Conservation (phyloP, 2,797 vertebrate genomes). For the Anabas testudineus region DNA sequence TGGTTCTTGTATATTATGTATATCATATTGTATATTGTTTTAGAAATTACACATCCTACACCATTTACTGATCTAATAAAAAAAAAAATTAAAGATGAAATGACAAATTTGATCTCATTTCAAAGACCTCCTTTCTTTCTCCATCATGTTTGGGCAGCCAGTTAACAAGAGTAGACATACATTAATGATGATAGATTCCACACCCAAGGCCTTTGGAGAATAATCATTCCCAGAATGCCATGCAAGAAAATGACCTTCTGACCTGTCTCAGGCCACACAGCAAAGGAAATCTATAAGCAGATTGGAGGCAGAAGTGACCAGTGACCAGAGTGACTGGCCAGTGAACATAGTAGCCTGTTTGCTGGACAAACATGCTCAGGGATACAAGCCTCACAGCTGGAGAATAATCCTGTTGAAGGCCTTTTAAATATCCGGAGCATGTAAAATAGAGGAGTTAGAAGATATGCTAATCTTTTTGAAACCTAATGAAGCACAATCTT, state of each 20-base stretch:
- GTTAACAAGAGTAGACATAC: constrained; percentile 90
- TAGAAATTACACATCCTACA: constrained; percentile 36
- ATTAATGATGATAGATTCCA: constrained; percentile 99
- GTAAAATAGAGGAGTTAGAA: constrained; percentile 73
- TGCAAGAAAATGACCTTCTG: constrained; percentile 91
- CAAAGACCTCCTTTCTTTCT: constrained; percentile 85
- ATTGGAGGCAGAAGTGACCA: constrained; percentile 87
- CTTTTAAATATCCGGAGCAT: constrained; percentile 67
- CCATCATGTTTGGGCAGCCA: constrained; percentile 88
- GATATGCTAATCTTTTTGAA: constrained; percentile 82
- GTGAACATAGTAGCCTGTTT: constrained; percentile 69
- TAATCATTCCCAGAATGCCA: constrained; percentile 95
- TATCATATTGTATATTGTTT: constrained; percentile 50
- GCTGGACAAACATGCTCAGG: constrained; percentile 78
- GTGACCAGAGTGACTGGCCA: constrained; percentile 72
- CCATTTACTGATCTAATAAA: constrained; percentile 3
- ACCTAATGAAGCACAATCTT: constrained; percentile 80
- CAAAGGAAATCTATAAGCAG: constrained; percentile 92
- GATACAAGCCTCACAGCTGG: constrained; percentile 66
- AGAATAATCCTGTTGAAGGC: constrained; percentile 77
- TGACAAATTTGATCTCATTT: constrained; percentile 94
- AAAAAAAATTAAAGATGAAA: constrained; percentile 76
- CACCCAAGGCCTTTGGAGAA: constrained; percentile 88
- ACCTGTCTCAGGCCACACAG: constrained; percentile 93
- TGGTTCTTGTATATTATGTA: constrained; percentile 44